Evolutionary conservation across 2,113 vertebrate genomes (phyloP).

Genomic region (Porphyrio hochstetteri): DNA sequence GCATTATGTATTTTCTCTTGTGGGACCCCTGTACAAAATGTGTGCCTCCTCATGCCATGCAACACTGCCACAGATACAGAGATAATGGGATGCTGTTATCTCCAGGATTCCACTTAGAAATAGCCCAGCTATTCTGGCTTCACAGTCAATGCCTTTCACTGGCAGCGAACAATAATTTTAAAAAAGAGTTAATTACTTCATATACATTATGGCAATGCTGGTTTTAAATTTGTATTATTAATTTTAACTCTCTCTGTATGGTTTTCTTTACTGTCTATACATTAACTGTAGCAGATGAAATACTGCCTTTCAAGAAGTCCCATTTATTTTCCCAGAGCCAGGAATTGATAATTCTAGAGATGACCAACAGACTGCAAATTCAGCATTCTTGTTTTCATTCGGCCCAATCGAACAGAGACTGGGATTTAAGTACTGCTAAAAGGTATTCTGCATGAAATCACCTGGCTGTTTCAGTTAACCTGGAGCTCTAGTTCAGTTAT

Average conservation of each 20-base stretch:
- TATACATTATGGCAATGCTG: not conserved
- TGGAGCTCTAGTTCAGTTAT: not conserved
- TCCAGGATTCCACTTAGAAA: not conserved
- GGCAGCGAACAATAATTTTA: not conserved
- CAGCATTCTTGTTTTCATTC: not conserved
- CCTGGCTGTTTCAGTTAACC: not conserved
- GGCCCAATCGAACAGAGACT: fast-evolving
- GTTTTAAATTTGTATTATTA: not conserved
- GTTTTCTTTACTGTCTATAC: not conserved
- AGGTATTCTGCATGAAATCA: not conserved
- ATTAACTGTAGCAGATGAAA: not conserved
- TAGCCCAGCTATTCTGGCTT: not conserved
- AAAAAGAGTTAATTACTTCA: not conserved
- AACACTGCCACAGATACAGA: not conserved
- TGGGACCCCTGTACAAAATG: not conserved
- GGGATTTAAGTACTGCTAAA: no score
- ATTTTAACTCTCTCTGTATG: not conserved
- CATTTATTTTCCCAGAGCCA: not conserved
- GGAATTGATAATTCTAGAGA: not conserved
- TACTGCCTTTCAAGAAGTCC: not conserved
- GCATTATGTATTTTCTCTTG: fast-evolving
- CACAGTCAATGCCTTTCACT: not conserved
- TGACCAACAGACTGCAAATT: not conserved
- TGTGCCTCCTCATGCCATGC: not conserved
- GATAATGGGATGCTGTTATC: not conserved